These are phyloP conservation scores for Pseudachorutes palmiensis DNA, from an alignment of 1,140 invertebrate genomes.

Conservation along the genomic window DNA sequence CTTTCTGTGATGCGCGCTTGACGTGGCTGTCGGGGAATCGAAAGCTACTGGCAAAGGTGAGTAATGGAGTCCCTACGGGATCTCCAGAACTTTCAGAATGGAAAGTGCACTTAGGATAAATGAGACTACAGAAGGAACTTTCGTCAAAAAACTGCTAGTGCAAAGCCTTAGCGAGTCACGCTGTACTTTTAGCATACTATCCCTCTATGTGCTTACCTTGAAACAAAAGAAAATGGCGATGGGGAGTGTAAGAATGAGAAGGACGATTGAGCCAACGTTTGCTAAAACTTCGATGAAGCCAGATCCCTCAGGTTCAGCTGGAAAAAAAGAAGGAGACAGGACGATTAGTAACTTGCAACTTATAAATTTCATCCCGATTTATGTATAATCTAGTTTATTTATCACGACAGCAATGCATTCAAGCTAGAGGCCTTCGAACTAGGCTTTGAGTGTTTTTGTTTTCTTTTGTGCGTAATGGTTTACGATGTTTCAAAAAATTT, in stretches of 20 bases:
- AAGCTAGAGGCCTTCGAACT: too few species aligned
- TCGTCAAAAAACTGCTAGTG: too few species aligned
- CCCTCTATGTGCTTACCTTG: too few species aligned
- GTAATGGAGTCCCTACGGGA: not conserved
- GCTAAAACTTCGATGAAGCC: conserved; percentile 69
- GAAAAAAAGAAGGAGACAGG: conserved; percentile 27
- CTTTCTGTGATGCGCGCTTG: too few species aligned
- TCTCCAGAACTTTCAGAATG: not conserved
- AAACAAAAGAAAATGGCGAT: conserved; percentile 54
- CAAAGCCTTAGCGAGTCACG: too few species aligned
- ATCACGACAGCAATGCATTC: too few species aligned
- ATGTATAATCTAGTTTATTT: too few species aligned
- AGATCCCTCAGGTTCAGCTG: conserved; percentile 48
- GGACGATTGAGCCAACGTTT: conserved; percentile 61
- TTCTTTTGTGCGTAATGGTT: too few species aligned
- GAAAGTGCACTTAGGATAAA: not conserved
- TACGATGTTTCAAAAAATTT: too few species aligned
- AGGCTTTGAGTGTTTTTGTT: too few species aligned
- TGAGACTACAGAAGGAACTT: too few species aligned
- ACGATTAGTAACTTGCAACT: conserved; percentile 4
- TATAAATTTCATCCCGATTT: not conserved
- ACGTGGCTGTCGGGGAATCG: not conserved
- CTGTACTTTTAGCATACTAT: too few species aligned
- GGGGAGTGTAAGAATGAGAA: conserved; percentile 51
- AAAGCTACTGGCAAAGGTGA: not conserved